phyloP scores from a whole-genome alignment of 2,113 vertebrate species.

The Myrmecophaga tridactyla region DNA sequence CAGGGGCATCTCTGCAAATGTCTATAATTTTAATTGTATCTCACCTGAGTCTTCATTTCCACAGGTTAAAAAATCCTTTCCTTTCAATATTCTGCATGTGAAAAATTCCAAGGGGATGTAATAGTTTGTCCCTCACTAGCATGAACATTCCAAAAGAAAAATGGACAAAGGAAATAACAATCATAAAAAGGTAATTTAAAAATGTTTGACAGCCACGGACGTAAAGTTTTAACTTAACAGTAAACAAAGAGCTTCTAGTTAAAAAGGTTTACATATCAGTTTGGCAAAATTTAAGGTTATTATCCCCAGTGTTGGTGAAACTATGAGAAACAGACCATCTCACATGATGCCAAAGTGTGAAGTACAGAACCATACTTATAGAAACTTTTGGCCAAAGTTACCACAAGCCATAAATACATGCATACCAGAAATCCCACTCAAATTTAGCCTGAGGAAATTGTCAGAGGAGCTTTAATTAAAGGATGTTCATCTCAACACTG shows the following conservation, averaged over 20 bases:
- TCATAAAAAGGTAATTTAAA: background rate
- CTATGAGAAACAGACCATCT: background rate
- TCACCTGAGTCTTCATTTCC: background rate
- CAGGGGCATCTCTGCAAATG: background rate
- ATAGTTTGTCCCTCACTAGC: background rate
- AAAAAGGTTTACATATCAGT: background rate
- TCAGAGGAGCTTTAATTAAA: background rate
- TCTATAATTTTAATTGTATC: background rate
- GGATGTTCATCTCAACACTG: background rate
- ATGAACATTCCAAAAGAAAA: slow-evolving; percentile 10
- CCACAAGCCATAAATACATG: background rate
- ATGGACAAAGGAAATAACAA: background rate
- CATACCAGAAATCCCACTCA: background rate
- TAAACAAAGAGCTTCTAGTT: background rate
- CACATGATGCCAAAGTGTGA: background rate
- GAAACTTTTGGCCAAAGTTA: background rate
- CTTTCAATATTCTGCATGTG: background rate
- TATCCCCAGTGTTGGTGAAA: background rate
- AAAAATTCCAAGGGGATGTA: background rate
- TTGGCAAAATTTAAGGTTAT: background rate
- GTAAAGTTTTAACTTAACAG: background rate
- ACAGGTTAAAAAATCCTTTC: background rate
- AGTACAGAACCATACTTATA: background rate
- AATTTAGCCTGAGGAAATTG: background rate
- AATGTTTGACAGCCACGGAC: background rate